Conservation (phyloP, 2,113 vertebrate species). For the Tetraodon nigroviridis region DNA sequence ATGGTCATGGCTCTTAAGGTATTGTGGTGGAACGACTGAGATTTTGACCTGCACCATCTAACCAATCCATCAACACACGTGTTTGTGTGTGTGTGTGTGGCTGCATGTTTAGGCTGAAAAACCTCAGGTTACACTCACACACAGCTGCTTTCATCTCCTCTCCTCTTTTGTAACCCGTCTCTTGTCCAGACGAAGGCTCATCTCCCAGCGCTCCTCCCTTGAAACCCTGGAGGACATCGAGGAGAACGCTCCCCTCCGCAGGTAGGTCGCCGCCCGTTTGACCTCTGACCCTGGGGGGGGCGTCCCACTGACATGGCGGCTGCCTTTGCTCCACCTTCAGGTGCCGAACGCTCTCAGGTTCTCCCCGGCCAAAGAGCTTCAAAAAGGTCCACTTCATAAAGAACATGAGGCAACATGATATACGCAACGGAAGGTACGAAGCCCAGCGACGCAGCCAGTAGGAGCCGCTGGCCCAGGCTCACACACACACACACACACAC, state of each 20-base stretch:
- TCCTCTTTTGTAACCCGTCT: constrained; percentile 1
- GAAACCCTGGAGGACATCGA: constrained; percentile 98
- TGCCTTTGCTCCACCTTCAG: constrained; percentile 62
- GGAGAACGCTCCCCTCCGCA: constrained; percentile 94
- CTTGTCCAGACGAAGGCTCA: constrained; percentile 83
- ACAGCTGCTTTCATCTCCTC: neutral
- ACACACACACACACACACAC: constrained; percentile 49
- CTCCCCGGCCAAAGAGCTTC: constrained; percentile 98
- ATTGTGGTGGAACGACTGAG: neutral
- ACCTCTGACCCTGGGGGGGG: neutral
- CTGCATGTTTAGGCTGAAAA: too few relatives aligned
- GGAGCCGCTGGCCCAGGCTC: constrained; percentile 45
- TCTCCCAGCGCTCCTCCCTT: constrained; percentile 95
- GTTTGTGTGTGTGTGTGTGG: neutral
- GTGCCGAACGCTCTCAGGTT: constrained; percentile 97
- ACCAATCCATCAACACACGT: neutral
- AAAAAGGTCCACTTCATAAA: constrained; percentile 99
- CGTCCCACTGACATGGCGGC: neutral
- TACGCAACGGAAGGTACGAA: constrained; percentile 91
- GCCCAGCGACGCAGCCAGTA: constrained; percentile 26
- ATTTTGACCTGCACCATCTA: neutral
- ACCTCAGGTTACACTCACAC: too few relatives aligned
- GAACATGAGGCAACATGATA: constrained; percentile 94
- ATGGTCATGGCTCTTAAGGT: constrained; percentile 2
- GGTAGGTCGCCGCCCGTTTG: constrained; percentile 66